Base-by-base conservation (phyloP, 2,797 vertebrate genomes). In the Neosalanx taihuensis region DNA sequence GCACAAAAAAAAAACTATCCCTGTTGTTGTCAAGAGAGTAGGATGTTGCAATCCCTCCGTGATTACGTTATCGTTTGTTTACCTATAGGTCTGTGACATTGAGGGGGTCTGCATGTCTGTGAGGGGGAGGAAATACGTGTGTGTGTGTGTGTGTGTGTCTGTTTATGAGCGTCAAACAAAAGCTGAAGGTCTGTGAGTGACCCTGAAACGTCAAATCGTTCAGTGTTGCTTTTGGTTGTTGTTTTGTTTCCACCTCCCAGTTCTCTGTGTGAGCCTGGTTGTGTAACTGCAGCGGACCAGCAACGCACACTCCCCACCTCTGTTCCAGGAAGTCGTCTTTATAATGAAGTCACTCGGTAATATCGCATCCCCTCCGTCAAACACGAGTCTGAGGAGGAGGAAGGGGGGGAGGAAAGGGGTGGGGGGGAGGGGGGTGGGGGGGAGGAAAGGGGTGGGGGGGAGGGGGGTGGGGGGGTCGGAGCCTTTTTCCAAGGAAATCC, bases 61-160 rank as follows among this genome's bases (percentile, higher is more conserved):
- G 23, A 66, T n/a, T 15, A 37, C 46, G 23, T 5, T 23, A 58
- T 15, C 59, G 61, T 71, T 33, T 71, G 65, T 74, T 76, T 58
- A 30, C 30, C 49, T 53, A 29, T 3, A 20, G 64, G 67, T 78
- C 70, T 76, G 67, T 70, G 64, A 76, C 73, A 73, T 49, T 57
- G 70, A 61, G n/a, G 15, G 68, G 51, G 72, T 71, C 35, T 65
- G 23, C 35, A 35, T 41, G 46, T 29, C 20, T 51, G 51, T 23
- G 33, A 1, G 46, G 29, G 60, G 17, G 15, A 31, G 26, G 41
- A 37, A 17, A 65, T 58, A 65, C 12, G 15, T 10, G 37, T 20
- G 30, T 20, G 35, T 67, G 23, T 63, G 56, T 68, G 49, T 6
- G 41, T 41, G 1, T 2, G 37, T 9, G 37, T 41, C 10, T 41